phyloP scores from a whole-genome alignment of 1,140 invertebrate species.

The Drosophila yakuba region DNA sequence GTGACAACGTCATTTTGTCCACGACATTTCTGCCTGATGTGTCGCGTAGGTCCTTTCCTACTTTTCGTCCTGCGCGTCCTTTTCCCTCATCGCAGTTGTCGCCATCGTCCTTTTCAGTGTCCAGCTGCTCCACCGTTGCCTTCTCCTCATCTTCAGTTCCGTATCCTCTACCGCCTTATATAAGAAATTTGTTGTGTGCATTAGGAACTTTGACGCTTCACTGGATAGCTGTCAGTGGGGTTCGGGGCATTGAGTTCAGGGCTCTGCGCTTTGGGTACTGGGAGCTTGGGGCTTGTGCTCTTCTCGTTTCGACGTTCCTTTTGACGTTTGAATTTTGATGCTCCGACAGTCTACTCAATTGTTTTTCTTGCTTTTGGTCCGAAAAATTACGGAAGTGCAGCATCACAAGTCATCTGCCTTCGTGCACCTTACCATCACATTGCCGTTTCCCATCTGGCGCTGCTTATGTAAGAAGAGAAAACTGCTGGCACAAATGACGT shows the following conservation, averaged over 20 bases:
- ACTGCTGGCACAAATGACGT: slow-evolving; percentile 77
- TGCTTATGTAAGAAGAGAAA: slow-evolving; percentile 76
- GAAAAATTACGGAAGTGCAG: slow-evolving; percentile 80
- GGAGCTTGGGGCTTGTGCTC: slow-evolving; percentile 15
- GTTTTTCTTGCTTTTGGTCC: slow-evolving; percentile 78
- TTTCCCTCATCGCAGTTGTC: slow-evolving; percentile 21
- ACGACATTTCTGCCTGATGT: slow-evolving; percentile 81
- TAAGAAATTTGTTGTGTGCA: slow-evolving; percentile 84
- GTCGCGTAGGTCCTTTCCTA: slow-evolving; percentile 42
- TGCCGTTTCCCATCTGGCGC: slow-evolving; percentile 41
- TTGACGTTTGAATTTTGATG: slow-evolving; percentile 84
- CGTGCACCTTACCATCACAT: slow-evolving; percentile 2
- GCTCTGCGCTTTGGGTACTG: background rate
- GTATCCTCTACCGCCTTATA: slow-evolving; percentile 31
- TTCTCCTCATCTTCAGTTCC: background rate
- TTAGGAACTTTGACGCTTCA: slow-evolving; percentile 84
- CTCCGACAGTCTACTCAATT: slow-evolving; percentile 83
- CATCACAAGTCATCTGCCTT: slow-evolving; percentile 59
- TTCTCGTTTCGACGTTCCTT: slow-evolving; percentile 45
- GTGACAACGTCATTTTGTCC: slow-evolving; percentile 84
- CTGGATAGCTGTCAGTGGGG: slow-evolving; percentile 79
- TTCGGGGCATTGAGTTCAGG: slow-evolving; percentile 12
- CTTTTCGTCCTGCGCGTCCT: slow-evolving; percentile 13
- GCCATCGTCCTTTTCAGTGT: slow-evolving; percentile 54
- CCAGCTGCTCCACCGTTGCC: slow-evolving; percentile 35